These are phyloP conservation scores for Pristionchus pacificus DNA, from an alignment of 1,140 invertebrate genomes.

Conservation along the genomic window DNA sequence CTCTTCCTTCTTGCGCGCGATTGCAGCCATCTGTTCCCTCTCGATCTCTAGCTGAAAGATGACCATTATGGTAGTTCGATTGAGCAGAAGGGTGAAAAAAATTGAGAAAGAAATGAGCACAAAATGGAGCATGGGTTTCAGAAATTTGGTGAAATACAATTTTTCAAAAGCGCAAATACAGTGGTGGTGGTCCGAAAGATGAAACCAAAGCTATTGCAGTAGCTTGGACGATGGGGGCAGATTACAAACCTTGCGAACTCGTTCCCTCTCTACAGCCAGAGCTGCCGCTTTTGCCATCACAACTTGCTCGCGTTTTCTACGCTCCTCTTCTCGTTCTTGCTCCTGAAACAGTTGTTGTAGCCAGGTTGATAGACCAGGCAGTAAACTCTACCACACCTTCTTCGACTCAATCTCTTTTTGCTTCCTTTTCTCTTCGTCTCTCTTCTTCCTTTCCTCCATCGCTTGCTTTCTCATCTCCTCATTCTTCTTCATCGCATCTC, in stretches of 20 bases:
- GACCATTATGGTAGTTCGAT: no score
- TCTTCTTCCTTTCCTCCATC: constrained; percentile 8
- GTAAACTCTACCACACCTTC: background rate
- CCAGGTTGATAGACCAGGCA: background rate
- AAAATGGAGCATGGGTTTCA: no score
- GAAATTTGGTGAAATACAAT: no score
- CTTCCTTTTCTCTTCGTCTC: constrained; percentile 16
- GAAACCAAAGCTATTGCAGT: background rate
- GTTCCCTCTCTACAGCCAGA: background rate
- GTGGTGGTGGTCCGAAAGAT: no score
- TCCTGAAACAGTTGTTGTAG: background rate
- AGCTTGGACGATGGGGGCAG: background rate
- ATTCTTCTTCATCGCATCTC: constrained; percentile 8
- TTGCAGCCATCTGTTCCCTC: no score
- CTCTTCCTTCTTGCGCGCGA: background rate
- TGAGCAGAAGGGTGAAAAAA: no score
- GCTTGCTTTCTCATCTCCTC: background rate
- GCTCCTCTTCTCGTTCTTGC: background rate
- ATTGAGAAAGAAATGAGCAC: no score
- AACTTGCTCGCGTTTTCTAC: background rate
- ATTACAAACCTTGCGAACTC: no score
- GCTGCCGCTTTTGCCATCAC: background rate
- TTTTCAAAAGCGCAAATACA: no score
- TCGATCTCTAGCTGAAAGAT: no score
- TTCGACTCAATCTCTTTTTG: background rate